Evolutionary conservation across 2,113 vertebrate species (phyloP).

Genomic region (Scatophagus argus): DNA sequence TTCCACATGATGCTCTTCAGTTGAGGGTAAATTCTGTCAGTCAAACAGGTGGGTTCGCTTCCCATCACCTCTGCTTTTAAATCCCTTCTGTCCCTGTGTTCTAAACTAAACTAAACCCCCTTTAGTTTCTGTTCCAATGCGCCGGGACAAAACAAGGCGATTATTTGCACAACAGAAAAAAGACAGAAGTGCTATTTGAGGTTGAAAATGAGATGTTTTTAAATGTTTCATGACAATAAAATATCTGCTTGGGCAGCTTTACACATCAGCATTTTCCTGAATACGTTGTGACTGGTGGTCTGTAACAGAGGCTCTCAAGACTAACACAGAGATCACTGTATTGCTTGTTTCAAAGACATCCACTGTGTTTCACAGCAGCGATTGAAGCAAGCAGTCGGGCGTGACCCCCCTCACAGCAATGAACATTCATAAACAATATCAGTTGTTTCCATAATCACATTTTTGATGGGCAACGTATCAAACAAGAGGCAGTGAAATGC

Average conservation of each 20-base stretch:
- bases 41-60: not conserved
- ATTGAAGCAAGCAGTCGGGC: slow-evolving; percentile 5
- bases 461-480: slow-evolving; percentile 54
- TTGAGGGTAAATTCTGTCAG: not conserved
- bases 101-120: too few relatives aligned
- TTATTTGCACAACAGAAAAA: not conserved
- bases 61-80: not conserved
- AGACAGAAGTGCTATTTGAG: slow-evolving; percentile 1
- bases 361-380: slow-evolving; percentile 41
- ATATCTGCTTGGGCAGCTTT: slow-evolving; percentile 14
- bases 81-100: not conserved
- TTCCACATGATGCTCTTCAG: not conserved
- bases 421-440: slow-evolving; percentile 38
- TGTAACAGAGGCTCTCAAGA: slow-evolving; percentile 39
- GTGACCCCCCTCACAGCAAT: slow-evolving; percentile 34
- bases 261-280: slow-evolving; percentile 12
- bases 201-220: slow-evolving; percentile 43
- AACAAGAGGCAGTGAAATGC: slow-evolving; percentile 66
- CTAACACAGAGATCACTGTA: slow-evolving; percentile 35
- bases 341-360: slow-evolving; percentile 47
- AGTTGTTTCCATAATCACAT: slow-evolving; percentile 54
- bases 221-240: slow-evolving; percentile 49
- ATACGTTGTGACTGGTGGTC: not conserved
- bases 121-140: not conserved
- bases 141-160: not conserved